Percentiles rank a stretch among this genome's conserved stretches.
These are phyloP conservation scores for Ormyrus rosae DNA, from an alignment of 2,888 invertebrate genomes.

Conservation along the genomic window DNA sequence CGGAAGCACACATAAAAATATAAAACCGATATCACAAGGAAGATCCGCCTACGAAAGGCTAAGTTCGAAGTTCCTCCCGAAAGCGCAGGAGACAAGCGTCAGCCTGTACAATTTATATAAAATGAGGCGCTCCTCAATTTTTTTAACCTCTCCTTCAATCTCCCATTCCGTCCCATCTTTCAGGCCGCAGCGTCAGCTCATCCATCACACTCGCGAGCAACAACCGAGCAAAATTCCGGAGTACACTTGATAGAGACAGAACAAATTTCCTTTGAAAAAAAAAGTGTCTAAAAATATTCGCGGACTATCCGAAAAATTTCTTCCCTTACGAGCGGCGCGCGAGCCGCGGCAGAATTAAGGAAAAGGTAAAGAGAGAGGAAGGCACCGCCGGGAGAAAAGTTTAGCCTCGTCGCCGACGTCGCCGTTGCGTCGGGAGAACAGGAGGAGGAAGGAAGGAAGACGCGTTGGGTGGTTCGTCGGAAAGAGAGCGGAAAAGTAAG, in stretches of 20 bases:
- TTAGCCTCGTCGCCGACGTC: neutral
- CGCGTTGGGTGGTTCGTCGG: neutral
- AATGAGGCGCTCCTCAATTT: conserved; percentile 27
- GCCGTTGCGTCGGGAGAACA: neutral
- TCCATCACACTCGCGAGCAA: conserved; percentile 37
- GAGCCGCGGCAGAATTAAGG: conserved; percentile 26
- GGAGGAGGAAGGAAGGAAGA: conserved; percentile 23
- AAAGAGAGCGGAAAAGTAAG: conserved; percentile 43
- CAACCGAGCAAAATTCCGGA: conserved; percentile 37
- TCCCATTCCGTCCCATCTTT: neutral
- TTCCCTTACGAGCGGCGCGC: neutral
- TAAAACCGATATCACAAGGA: neutral
- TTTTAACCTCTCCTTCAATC: neutral
- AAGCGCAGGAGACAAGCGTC: too few species aligned
- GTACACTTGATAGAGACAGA: conserved; percentile 21
- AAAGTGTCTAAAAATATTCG: conserved; percentile 2
- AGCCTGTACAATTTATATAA: too few species aligned
- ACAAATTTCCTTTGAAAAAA: conserved; percentile 8
- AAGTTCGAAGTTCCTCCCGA: too few species aligned
- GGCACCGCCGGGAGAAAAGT: conserved; percentile 6
- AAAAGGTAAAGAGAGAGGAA: conserved; percentile 28
- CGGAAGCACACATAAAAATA: neutral
- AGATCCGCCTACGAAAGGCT: too few species aligned
- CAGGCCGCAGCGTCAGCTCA: conserved; percentile 18
- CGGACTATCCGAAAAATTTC: neutral